Base-by-base conservation (phyloP, 2,797 vertebrate species). In the Spinus pinus region DNA sequence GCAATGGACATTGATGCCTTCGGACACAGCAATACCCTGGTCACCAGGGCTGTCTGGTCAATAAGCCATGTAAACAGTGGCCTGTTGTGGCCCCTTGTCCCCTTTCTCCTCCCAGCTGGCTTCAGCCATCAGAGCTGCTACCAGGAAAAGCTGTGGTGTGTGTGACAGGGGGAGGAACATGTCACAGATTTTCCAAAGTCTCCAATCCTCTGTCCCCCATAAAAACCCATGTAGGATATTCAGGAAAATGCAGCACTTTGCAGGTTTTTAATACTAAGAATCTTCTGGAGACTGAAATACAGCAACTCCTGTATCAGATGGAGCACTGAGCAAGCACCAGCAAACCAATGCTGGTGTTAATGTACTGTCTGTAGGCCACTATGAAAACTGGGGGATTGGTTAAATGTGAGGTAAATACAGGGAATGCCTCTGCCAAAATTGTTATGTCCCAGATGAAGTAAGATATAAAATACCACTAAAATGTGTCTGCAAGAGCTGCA, bases 11-110 rank as follows among this genome's bases (percentile, higher is more conserved):
- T 1, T 19, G 49, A 37, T 22, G 14, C 23, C 28, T 19, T 79
- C 27, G 53, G 79, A 7, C 39, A 12, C 0, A 5, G 54, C 53
- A 60, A 13, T 0, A 0, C 6, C 2, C 18, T 5, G 2, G 14
- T 44, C 11, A 5, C 6, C 8, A 12, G 20, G 24, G 16, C 41
- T 47, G 16, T 27, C 53, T 75, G 57, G 58, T 42, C 49, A 58
- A 6, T 13, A 16, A 16, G 7, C 41, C 16, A 1, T 4, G 33
- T 5, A 1, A 81, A 47, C 1, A 2, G 22, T 73, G 88, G 42
- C 61, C 30, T 30, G 14, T 1, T 37, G 14, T 65, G 19, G n/a
- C 21, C 22, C 33, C 30, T 16, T 42, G 25, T 13, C n/a, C 54
- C 33, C 18, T 30, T 53, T 30, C 42, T 64, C 25, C 56, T 71